Conservation (phyloP, 2,797 vertebrate genomes). For the Myiotriccus ornatus region DNA sequence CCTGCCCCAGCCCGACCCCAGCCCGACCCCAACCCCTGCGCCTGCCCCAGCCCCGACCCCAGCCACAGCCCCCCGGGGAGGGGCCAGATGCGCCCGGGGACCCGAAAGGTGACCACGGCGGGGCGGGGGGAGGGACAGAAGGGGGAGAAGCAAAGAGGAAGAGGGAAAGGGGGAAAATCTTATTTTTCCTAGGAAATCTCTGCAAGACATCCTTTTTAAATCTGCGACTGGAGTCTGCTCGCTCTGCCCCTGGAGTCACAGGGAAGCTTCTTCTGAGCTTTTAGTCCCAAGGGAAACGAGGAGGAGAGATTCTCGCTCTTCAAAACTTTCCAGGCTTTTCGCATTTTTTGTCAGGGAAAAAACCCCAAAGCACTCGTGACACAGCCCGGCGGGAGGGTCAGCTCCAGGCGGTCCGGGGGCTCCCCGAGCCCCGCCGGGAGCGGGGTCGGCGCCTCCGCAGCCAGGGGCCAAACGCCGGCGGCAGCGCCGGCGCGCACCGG, state of each 20-base stretch:
- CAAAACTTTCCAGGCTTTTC: background rate
- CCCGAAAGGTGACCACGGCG: background rate
- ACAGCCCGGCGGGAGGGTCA: background rate
- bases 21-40: background rate
- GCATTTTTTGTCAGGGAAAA: background rate
- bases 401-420: background rate
- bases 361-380: background rate
- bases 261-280: background rate
- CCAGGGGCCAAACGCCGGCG: background rate
- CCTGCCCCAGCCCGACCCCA: background rate
- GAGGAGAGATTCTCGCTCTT: background rate
- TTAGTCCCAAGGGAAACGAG: background rate
- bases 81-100: background rate
- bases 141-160: background rate
- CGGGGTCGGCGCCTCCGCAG: background rate
- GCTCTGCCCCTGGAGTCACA: background rate
- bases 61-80: background rate
- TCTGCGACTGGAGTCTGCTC: background rate
- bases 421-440: background rate
- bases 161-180: background rate
- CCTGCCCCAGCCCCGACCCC: background rate
- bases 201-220: background rate
- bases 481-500: background rate
- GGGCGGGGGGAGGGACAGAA: too few relatives aligned
- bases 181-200: background rate